Evolutionary conservation across 2,113 vertebrate genomes (phyloP).

Genomic region (Lontra canadensis): DNA sequence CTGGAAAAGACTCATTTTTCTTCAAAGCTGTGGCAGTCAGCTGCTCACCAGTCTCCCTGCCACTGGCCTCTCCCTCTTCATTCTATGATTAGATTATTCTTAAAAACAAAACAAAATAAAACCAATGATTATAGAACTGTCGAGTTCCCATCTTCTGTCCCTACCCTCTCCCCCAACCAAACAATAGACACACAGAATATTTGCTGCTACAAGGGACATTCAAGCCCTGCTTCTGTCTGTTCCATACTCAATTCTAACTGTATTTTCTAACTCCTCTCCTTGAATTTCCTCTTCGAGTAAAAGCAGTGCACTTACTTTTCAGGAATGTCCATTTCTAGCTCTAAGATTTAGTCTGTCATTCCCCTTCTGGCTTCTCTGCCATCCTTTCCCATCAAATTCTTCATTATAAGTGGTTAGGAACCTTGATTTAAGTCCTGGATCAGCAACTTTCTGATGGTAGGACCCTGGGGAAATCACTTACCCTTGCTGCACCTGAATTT

Average conservation of each 20-base stretch:
- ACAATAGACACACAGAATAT: background rate
- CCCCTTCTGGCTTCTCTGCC: background rate
- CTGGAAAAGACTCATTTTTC: background rate
- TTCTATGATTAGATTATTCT: background rate
- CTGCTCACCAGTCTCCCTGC: background rate
- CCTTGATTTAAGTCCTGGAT: background rate
- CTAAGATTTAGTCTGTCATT: too few species aligned
- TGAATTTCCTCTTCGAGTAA: background rate
- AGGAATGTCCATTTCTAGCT: background rate
- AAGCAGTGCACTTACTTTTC: background rate
- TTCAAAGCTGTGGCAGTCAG: background rate
- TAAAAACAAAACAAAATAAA: background rate
- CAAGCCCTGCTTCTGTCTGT: background rate
- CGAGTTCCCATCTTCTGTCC: background rate
- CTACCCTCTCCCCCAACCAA: background rate
- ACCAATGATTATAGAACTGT: background rate
- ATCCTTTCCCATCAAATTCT: background rate
- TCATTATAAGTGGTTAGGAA: background rate
- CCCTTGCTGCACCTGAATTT: background rate
- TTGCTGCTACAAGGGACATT: background rate
- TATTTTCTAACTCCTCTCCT: background rate
- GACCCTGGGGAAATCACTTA: background rate
- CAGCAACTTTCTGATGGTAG: background rate
- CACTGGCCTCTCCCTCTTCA: background rate
- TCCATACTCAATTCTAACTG: background rate